phyloP scores from a whole-genome alignment of 2,888 invertebrate species.

The Drosophila neotestacea region DNA sequence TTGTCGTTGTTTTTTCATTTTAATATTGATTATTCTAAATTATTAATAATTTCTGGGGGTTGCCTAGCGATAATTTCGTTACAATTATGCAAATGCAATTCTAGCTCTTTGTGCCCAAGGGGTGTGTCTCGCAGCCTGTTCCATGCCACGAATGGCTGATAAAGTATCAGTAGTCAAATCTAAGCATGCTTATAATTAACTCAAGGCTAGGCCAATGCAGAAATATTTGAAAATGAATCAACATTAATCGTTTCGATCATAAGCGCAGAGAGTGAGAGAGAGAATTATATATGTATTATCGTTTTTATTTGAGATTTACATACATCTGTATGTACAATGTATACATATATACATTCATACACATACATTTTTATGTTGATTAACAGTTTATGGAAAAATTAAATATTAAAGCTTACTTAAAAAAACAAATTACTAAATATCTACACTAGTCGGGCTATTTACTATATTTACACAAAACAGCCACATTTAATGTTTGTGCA shows the following conservation, averaged over 20 bases:
- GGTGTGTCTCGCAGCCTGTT: conserved; percentile 24
- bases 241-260: neutral
- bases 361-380: too few relatives aligned
- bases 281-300: too few relatives aligned
- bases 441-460: too few relatives aligned
- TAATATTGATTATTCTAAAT: conserved; percentile 6
- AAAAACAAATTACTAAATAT: too few relatives aligned
- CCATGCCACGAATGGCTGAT: conserved; percentile 3
- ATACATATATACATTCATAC: too few relatives aligned
- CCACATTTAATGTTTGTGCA: too few relatives aligned
- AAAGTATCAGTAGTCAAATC: neutral
- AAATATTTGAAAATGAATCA: neutral
- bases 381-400: too few relatives aligned
- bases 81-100: conserved; percentile 48
- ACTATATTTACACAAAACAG: too few relatives aligned
- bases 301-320: too few relatives aligned
- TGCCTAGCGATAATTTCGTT: conserved; percentile 9
- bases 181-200: neutral
- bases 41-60: conserved; percentile 6
- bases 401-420: too few relatives aligned
- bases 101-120: neutral
- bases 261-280: neutral
- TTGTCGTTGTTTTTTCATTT: neutral
- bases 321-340: too few relatives aligned
- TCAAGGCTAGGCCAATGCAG: conserved; percentile 6